phyloP scores from a whole-genome alignment of 2,113 vertebrate species.

The Oostethus manadensis region DNA sequence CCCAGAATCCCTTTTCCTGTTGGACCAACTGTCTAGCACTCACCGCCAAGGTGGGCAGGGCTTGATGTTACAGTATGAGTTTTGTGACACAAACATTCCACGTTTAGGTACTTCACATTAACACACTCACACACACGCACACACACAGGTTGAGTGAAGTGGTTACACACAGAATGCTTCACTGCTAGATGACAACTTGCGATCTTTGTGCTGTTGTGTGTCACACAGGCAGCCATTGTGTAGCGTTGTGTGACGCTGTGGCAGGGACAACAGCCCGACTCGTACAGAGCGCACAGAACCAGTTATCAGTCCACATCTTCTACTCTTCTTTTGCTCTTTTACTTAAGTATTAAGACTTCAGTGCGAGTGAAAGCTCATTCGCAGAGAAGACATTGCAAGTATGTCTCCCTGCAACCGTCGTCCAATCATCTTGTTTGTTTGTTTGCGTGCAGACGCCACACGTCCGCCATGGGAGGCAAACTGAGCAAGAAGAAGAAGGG shows the following conservation, averaged over 20 bases:
- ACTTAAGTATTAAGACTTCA: too few relatives aligned
- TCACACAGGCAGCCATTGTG: slow-evolving; percentile 33
- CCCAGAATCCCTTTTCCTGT: too few relatives aligned
- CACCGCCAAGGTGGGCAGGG: too few relatives aligned
- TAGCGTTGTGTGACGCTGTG: slow-evolving; percentile 38
- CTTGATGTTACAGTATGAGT: too few relatives aligned
- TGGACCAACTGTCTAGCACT: too few relatives aligned
- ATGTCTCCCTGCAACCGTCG: not conserved
- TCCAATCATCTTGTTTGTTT: not conserved
- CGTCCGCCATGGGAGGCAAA: slow-evolving; percentile 90
- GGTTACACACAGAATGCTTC: not conserved
- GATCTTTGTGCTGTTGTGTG: not conserved
- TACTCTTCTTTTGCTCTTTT: too few relatives aligned
- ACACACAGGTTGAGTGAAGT: not conserved
- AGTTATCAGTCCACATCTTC: too few relatives aligned
- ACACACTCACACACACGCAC: not conserved
- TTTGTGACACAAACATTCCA: not conserved
- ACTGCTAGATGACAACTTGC: too few relatives aligned
- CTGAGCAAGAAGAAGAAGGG: slow-evolving; percentile 99
- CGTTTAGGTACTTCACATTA: too few relatives aligned
- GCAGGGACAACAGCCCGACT: slow-evolving; percentile 34
- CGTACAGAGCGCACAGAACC: not conserved
- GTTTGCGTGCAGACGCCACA: slow-evolving; percentile 69
- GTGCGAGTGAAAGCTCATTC: too few relatives aligned
- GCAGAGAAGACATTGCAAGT: too few relatives aligned